Evolutionary conservation across 2,113 vertebrate genomes (phyloP), one percentile per base, ranked within the genome.

Genomic region (Hemiprocne comata): DNA sequence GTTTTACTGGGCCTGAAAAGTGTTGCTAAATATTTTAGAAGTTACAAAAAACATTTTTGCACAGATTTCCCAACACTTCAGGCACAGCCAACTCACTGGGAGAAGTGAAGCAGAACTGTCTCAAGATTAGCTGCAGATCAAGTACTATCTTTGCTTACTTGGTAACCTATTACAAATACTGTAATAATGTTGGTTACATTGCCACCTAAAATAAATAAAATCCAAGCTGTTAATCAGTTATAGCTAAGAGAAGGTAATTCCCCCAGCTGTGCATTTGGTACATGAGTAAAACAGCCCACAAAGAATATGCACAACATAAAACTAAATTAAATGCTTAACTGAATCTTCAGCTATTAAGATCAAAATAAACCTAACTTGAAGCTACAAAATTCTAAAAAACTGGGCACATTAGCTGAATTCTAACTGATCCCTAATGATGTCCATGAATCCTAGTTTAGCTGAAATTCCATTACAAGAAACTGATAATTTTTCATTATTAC

Each of bases 11-110:
- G 36, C 44, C 54, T 81, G 34, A 57, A 93, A 84, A 90, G 24
- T 2, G 2, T 64, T 50, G 26, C 40, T 96, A 50, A 91, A 84
- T 92, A 86, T 93, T 96, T 97, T 26, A 88, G 72, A 87, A 95
- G 60, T 82, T 78, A 50, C 8, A 54, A 86, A 94, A 66, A 94
- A 69, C 19, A 38, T 67, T 83, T 94, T 84, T 93, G 26, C 38
- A 67, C 48, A 78, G 42, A 84, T 95, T 95, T 94, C 73, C 65
- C 31, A 88, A 25, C 34, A 65, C 69, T 75, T 78, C 53, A 90
- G 61, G n/a, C 25, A 62, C 18, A 80, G 53, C 44, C 64, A 85
- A 50, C 17, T 89, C 57, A 31, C 57, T 57, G 69, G 38, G 34
- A 46, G 48, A 67, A 57, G 73, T 11, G 36, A 89, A 87, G 73